phyloP scores from a whole-genome alignment of 2,888 invertebrate genomes.

The Scelioninae gen. 1 region DNA sequence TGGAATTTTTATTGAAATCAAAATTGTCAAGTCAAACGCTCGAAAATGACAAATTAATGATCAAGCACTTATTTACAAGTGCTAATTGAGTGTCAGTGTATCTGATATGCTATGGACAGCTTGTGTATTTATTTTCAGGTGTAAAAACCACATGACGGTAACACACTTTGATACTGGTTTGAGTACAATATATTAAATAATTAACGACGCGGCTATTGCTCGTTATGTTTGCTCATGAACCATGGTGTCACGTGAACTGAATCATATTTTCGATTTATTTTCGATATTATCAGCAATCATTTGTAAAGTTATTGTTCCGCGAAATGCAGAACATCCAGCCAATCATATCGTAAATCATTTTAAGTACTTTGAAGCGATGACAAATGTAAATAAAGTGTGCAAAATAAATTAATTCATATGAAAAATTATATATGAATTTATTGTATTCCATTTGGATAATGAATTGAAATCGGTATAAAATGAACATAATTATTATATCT shows the following conservation, averaged over 20 bases:
- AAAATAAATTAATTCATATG: too few relatives aligned
- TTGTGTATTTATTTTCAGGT: conserved; percentile 22
- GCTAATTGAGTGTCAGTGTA: conserved; percentile 59
- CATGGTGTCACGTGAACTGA: conserved; percentile 8
- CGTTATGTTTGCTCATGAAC: not conserved
- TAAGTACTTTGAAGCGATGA: too few relatives aligned
- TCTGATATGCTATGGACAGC: conserved; percentile 39
- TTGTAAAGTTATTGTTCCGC: not conserved
- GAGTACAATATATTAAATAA: conserved; percentile 51
- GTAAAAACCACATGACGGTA: conserved; percentile 30
- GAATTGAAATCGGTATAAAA: too few relatives aligned
- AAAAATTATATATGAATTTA: too few relatives aligned
- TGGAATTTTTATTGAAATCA: conserved; percentile 10
- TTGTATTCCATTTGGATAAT: too few relatives aligned
- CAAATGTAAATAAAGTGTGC: too few relatives aligned
- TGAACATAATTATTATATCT: too few relatives aligned
- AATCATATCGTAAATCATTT: too few relatives aligned
- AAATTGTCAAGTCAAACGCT: conserved; percentile 23
- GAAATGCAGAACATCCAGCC: too few relatives aligned
- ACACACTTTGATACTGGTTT: conserved; percentile 42
- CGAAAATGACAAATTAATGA: conserved; percentile 44
- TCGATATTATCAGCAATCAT: not conserved
- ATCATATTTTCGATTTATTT: conserved; percentile 9
- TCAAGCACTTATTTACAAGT: conserved; percentile 26
- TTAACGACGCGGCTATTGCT: conserved; percentile 35